Conservation (phyloP, 2,888 invertebrate genomes). For the Blastobasis adustella region DNA sequence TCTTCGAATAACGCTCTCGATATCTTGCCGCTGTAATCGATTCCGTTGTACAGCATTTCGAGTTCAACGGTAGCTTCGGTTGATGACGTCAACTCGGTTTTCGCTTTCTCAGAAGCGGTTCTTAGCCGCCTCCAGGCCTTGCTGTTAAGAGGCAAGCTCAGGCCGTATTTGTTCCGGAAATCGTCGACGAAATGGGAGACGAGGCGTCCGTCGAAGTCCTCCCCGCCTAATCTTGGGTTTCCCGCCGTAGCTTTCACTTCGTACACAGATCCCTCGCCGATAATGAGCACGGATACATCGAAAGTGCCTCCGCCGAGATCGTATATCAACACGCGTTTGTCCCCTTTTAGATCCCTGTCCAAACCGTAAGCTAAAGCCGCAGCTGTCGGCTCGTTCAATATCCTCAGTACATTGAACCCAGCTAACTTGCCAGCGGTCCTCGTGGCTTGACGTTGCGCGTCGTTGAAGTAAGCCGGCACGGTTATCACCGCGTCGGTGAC, state of each 20-base stretch:
- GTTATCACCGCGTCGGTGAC: conserved; percentile 51
- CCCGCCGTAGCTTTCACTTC: conserved; percentile 49
- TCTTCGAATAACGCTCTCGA: conserved; percentile 45
- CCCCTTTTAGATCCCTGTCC: conserved; percentile 27
- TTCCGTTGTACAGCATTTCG: conserved; percentile 35
- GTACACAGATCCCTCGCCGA: conserved; percentile 34
- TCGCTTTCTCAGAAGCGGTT: conserved; percentile 43
- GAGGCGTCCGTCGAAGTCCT: conserved; percentile 54
- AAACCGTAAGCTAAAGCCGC: conserved; percentile 52
- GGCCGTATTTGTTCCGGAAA: conserved; percentile 36
- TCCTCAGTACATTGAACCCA: conserved; percentile 44
- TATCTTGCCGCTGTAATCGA: conserved; percentile 41
- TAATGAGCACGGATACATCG: conserved; percentile 45
- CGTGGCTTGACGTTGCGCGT: conserved; percentile 49
- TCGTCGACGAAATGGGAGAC: conserved; percentile 49
- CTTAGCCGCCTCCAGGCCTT: conserved; percentile 38
- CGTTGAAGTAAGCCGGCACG: conserved; percentile 55
- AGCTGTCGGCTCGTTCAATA: conserved; percentile 52
- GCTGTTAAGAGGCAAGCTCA: conserved; percentile 26
- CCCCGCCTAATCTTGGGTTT: conserved; percentile 44
- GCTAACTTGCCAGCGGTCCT: conserved; percentile 42
- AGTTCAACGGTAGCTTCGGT: conserved; percentile 35
- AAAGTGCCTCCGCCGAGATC: conserved; percentile 56
- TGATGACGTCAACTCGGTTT: conserved; percentile 37
- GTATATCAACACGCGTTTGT: conserved; percentile 40